Base-by-base conservation (phyloP, 1,140 invertebrate species). In the Scaptomyza montana region DNA sequence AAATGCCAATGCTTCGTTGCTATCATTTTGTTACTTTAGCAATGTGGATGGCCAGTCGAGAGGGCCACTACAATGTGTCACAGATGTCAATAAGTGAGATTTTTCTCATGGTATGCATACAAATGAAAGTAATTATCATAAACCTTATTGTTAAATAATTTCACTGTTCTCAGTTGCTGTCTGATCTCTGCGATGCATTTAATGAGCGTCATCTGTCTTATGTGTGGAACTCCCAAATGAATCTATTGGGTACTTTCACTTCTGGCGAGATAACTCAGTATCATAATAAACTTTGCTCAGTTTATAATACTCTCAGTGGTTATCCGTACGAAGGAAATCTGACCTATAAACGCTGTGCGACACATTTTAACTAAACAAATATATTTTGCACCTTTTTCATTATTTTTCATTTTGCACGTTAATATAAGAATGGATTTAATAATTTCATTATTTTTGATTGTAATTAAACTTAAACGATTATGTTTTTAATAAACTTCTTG, bases 11-110 rank as follows among this genome's bases (percentile, higher is more conserved):
- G n/a, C 47, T 90, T 7, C 63, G 62, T 2, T 71, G 66, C 13
- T 75, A 69, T 33, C 75, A 79, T 39, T 16, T 89, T 41, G 71
- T 89, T 2, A 67, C 68, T 1, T 6, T 46, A 16, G 79, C 72
- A 16, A 54, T 86, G 10, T 51, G 45, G 59, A 7, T 16, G 3
- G 5, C 5, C 30, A 28, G 33, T 5, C 39, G 46, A 0, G 1
- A 49, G 4, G 69, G 63, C 3, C 25, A 60, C 41, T 5, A 36
- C 0, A 33, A 12, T 10, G 30, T 72, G 2, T 1, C 2, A 0
- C 9, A 47, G 12, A 53, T 72, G 55, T 43, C 39, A 0, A 13
- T 66, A 4, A 9, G n/a, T 6, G 21, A 54, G 5, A n/a, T 45
- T 5, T 72, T 72, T 10, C 12, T 72, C 2, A 10, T 6, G 47